Percentiles rank a stretch among this genome's conserved stretches.
These are phyloP conservation scores for Ornithorhynchus anatinus DNA, from an alignment of 2,113 vertebrate species.

Conservation along the genomic window DNA sequence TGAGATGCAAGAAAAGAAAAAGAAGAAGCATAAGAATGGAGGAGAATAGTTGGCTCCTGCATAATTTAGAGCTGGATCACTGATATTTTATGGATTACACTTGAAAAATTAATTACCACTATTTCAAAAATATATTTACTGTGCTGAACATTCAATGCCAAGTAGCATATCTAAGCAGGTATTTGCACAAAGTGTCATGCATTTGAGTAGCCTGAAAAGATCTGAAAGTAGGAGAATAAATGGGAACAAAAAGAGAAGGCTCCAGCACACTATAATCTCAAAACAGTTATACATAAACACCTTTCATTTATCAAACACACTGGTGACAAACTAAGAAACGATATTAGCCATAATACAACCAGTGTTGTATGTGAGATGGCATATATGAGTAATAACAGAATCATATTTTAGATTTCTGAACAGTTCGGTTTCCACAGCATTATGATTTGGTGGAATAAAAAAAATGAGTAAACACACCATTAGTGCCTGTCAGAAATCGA, in stretches of 20 bases:
- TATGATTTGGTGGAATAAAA: constrained; percentile 5
- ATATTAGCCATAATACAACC: not conserved
- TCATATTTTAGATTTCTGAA: constrained; percentile 4
- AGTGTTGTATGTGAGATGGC: not conserved
- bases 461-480: constrained; percentile 1
- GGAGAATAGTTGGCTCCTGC: too few relatives aligned
- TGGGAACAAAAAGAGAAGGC: too few relatives aligned
- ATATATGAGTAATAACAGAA: constrained; percentile 2
- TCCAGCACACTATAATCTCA: not conserved
- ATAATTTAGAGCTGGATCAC: too few relatives aligned
- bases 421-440: not conserved
- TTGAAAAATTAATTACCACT: not conserved
- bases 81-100: too few relatives aligned
- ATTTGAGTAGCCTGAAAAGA: too few relatives aligned
- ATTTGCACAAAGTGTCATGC: not conserved
- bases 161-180: not conserved
- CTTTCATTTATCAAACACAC: not conserved
- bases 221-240: too few relatives aligned
- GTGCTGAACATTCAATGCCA: not conserved
- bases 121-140: not conserved
- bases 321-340: constrained; percentile 14
- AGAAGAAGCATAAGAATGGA: too few relatives aligned
- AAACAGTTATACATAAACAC: not conserved
- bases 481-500: not conserved
- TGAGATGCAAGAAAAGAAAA: too few relatives aligned